Conservation (phyloP, 2,113 vertebrate species). For the Gopherus flavomarginatus region DNA sequence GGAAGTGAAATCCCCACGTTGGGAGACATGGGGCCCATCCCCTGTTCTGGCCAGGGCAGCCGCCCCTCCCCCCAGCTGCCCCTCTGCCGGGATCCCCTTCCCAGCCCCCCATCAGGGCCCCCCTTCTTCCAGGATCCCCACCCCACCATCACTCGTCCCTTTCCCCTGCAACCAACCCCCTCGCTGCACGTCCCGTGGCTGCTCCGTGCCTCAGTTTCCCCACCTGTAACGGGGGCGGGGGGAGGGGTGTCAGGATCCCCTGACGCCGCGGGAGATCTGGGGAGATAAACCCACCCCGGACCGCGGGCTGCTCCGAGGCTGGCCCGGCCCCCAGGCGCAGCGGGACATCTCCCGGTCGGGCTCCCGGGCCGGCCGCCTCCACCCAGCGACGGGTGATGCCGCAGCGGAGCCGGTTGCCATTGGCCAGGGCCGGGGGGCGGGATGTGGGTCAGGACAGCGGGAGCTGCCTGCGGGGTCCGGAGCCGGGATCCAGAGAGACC, state of each 20-base stretch:
- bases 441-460: background rate
- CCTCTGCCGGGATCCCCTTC: background rate
- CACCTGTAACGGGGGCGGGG: background rate
- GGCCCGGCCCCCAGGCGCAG: background rate
- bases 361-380: background rate
- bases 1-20: background rate
- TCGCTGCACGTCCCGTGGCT: background rate
- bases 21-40: background rate
- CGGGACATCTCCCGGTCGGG: background rate
- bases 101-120: fast-evolving
- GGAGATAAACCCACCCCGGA: background rate
- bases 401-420: background rate
- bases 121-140: background rate
- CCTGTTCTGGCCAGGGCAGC: background rate
- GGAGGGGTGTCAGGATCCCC: background rate
- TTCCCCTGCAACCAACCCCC: background rate
- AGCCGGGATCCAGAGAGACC: background rate
- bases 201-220: background rate
- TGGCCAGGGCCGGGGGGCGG: background rate
- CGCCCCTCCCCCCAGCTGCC: background rate
- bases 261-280: background rate
- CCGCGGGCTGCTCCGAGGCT: background rate
- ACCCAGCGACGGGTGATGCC: conserved; percentile 66
- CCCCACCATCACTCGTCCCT: background rate
- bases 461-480: background rate